Base-by-base conservation (phyloP, 2,797 vertebrate species). In the Tauraco hartlaubi region DNA sequence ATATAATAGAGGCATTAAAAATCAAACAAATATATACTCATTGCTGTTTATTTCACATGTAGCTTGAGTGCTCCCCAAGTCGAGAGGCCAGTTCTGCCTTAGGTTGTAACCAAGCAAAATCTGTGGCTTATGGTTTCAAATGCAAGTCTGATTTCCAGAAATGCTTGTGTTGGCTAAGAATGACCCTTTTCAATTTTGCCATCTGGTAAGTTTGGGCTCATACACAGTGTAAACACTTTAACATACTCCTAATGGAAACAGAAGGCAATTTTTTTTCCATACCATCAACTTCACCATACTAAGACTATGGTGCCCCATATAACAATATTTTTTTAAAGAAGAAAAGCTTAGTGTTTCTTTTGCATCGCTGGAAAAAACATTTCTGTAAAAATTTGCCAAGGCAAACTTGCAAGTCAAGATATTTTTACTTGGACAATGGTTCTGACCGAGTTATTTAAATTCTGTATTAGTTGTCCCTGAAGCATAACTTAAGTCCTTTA, bases 301-400 rank as follows among this genome's bases (percentile, higher is more conserved):
- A 62, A 80, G 54, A 84, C 54, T 72, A 86, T 76, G 73, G 31
- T 89, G 74, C 91, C 58, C 51, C 52, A 76, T 63, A 35, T 51
- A 94, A 80, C 39, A 43, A 28, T 87, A 23, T 83, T 83, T 87
- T 83, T 86, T 78, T 80, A 26, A 71, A 92, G 46, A 29, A 72
- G n/a, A 29, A 59, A 92, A 92, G 20, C 16, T 68, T 33, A 81
- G 17, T 62, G 33, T 81, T 93, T 86, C 83, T 86, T 93, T 81
- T 88, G 54, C 22, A 69, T 88, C 82, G 88, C 79, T 96, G 94
- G 85, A 94, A 96, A 94, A 94, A 76, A 13, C 48, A 91, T 88
- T 95, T 88, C 76, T 90, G 69, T 37, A 94, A 75, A 88, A 91
- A 84, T 62, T 63, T 86, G 79, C 91, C 92, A 90, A 96, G 62